Evolutionary conservation across 2,888 invertebrate species (phyloP).

Genomic region (Latrodectus elegans): DNA sequence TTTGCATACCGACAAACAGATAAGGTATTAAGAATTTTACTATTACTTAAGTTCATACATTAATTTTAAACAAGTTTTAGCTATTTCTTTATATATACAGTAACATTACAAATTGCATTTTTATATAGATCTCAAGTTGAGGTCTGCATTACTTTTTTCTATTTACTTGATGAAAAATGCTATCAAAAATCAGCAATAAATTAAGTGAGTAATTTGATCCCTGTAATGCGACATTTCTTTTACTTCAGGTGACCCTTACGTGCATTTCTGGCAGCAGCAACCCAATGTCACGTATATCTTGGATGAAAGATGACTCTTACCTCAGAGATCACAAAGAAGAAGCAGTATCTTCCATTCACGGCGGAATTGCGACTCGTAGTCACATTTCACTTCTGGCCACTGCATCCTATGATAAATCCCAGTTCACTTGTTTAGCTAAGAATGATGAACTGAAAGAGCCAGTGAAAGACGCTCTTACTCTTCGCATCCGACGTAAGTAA

Average conservation of each 20-base stretch:
- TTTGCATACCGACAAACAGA: no score
- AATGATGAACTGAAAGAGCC: conserved; percentile 88
- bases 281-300: conserved; percentile 88
- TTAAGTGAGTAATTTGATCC: no score
- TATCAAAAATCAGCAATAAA: no score
- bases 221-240: not conserved
- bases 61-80: no score
- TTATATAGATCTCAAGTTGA: no score
- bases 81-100: no score
- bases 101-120: no score
- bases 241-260: conserved; percentile 64
- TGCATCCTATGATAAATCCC: conserved; percentile 86
- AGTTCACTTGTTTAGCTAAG: conserved; percentile 93
- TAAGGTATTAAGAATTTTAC: no score
- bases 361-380: conserved; percentile 85
- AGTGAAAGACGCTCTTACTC: conserved; percentile 88
- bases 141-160: no score
- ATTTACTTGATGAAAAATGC: no score
- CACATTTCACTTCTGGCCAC: conserved; percentile 63
- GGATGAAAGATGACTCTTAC: conserved; percentile 92
- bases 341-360: conserved; percentile 80
- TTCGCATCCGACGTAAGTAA: conserved; percentile 79
- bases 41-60: no score
- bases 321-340: conserved; percentile 82
- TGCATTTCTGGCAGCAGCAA: conserved; percentile 95